phyloP scores from a whole-genome alignment of 37 sponge, comb jelly and placozoan genomes.

The Dysidea cf. avara region DNA sequence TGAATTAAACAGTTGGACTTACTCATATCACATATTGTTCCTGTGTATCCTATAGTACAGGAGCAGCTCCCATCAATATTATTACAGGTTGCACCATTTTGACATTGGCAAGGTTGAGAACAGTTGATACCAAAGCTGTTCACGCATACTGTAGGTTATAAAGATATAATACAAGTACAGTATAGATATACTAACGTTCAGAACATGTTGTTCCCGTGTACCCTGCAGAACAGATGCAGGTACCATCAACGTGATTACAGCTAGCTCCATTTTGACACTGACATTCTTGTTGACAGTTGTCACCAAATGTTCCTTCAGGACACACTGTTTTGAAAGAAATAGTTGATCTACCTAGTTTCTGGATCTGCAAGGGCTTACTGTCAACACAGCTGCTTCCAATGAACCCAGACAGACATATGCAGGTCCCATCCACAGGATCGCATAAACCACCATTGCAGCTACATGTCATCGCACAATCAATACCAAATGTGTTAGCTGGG shows the following conservation, averaged over 20 bases:
- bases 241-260: not conserved
- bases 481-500: too few species aligned
- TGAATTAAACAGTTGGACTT: too few species aligned
- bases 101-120: not conserved
- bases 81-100: constrained; percentile 13
- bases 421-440: constrained; percentile 41
- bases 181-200: not conserved
- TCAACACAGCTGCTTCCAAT: constrained; percentile 35
- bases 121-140: not conserved
- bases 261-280: not conserved
- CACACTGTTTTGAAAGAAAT: not conserved
- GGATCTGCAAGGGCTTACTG: too few species aligned
- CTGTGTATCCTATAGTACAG: constrained; percentile 50
- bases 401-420: constrained; percentile 43
- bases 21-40: constrained; percentile 12
- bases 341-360: not conserved
- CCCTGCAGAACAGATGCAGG: too few species aligned
- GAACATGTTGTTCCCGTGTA: too few species aligned
- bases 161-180: not conserved
- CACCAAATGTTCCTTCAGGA: not conserved
- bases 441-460: too few species aligned
- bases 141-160: not conserved
- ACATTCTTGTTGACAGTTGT: not conserved
- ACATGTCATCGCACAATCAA: too few species aligned
- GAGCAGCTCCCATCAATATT: constrained; percentile 1